phyloP scores from a whole-genome alignment of 2,888 invertebrate genomes.

The Morinoia aosen region DNA sequence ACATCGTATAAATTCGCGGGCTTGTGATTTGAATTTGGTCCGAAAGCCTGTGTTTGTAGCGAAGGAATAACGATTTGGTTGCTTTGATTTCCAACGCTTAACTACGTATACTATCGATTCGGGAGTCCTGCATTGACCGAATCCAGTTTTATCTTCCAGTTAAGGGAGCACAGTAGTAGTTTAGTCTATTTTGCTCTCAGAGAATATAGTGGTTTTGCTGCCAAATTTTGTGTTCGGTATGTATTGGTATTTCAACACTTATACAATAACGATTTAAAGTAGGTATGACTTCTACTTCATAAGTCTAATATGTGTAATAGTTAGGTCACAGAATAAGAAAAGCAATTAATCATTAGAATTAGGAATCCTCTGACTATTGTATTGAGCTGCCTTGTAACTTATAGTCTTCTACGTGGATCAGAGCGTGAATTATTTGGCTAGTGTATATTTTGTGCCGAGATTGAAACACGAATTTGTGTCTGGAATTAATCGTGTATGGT shows the following conservation, averaged over 20 bases:
- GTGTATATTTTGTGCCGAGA: not conserved
- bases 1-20: not conserved
- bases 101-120: not conserved
- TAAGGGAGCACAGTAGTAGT: not conserved
- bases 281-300: not conserved
- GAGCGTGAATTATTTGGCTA: not conserved
- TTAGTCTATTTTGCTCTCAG: not conserved
- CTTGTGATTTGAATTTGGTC: not conserved
- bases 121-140: not conserved
- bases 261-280: not conserved
- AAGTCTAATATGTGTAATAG: not conserved
- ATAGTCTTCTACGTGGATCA: not conserved
- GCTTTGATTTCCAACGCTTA: not conserved
- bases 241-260: not conserved
- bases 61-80: not conserved
- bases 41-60: not conserved
- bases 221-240: not conserved
- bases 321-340: not conserved
- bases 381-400: not conserved
- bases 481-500: not conserved
- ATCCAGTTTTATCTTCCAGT: not conserved
- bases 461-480: not conserved
- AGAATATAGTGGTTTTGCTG: not conserved
- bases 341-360: not conserved
- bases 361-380: not conserved